Evolutionary conservation across 2,113 vertebrate species (phyloP).

Genomic region (Sturnus vulgaris): DNA sequence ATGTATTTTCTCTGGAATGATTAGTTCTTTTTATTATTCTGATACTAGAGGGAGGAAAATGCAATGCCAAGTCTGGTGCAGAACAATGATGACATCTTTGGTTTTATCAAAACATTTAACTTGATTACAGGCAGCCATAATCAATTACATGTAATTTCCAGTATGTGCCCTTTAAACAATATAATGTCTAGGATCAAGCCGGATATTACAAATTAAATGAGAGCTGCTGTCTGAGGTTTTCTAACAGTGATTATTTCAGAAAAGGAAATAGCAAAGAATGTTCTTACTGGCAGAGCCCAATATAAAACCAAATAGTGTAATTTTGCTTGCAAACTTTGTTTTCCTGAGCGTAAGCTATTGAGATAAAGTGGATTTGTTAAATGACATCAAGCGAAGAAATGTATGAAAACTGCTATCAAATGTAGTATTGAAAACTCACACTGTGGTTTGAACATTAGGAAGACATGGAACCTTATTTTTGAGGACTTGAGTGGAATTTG

Average conservation of each 20-base stretch:
- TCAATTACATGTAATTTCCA: constrained; percentile 3
- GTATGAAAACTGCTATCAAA: background rate
- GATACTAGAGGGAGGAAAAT: background rate
- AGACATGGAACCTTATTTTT: background rate
- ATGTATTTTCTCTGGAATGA: background rate
- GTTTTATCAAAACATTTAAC: constrained; percentile 9
- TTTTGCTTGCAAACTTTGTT: background rate
- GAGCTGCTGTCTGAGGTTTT: background rate
- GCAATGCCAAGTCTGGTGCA: background rate
- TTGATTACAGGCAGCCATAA: constrained; percentile 12
- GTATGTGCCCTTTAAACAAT: constrained; percentile 2
- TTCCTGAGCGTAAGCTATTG: background rate
- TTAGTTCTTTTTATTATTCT: background rate
- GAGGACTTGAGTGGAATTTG: background rate
- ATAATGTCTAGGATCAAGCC: background rate
- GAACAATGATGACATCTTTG: background rate
- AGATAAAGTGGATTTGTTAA: background rate
- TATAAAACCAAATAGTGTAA: background rate
- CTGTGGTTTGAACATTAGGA: background rate
- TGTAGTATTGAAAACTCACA: background rate
- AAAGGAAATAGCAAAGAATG: background rate
- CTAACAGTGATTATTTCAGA: background rate
- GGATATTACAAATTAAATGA: constrained; percentile 1
- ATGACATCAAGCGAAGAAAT: background rate
- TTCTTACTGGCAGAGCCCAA: background rate